Base-by-base conservation (phyloP, 2,888 invertebrate genomes). In the Lysandra bellargus region DNA sequence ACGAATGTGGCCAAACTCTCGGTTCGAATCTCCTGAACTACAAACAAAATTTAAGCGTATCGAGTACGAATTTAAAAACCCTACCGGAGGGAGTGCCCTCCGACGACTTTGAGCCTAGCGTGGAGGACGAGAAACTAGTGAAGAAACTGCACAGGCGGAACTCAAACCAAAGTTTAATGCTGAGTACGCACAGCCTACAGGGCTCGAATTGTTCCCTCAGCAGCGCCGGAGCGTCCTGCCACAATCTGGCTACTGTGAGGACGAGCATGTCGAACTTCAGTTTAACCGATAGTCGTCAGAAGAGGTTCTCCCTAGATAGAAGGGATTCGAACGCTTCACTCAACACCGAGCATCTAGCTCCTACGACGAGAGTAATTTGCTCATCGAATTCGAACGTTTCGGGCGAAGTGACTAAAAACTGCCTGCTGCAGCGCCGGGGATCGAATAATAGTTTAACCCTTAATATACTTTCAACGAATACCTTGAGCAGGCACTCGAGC, bases 271-370 rank as follows among this genome's bases (percentile, higher is more conserved):
- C 95, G 0, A 95, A 95, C 81, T 95, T 93, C 81, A 94, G 94
- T 79, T 85, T 95, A 0, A 94, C 90, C 0, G 92, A 93, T 49
- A 84, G 83, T 57, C 85, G 94, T 37, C 93, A 92, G 76, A 95
- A 95, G 75, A 97, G 97, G 83, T 96, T 97, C 40, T 95, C 98
- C 1, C 89, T 98, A 73, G 98, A 98, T 83, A 95, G 98, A 76
- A 95, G 98, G 78, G 98, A 98, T 80, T 98, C 98, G 0, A 98
- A 98, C 87, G 97, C 98, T 0, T 98, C 98, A 81, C 92, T 98
- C 1, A 97, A 98, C 0, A 97, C 97, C 74, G 95, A 95, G 53
- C 91, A 92, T 79, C 82, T 92, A 64, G 88, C 91, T 0, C 94
- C 93, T 0, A 90, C 91, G 0, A 91, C 93, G 1, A 85, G 93